Base-by-base conservation (phyloP, 2,888 invertebrate genomes). In the Syritta pipiens region DNA sequence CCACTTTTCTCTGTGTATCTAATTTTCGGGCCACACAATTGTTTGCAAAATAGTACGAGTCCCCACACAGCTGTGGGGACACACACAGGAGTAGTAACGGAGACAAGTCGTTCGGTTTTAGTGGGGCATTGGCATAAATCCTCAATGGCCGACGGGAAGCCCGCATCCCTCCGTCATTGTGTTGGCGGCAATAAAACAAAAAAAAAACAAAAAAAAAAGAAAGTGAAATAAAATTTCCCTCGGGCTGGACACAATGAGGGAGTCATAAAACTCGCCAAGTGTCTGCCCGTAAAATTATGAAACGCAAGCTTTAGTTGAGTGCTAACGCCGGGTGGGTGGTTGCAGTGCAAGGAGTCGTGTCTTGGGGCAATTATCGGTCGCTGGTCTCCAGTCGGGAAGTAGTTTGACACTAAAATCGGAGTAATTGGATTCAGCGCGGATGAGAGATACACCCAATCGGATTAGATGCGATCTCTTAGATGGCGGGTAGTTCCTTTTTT, bases 81-180 rank as follows among this genome's bases (percentile, higher is more conserved):
- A 35, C 35, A 46, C 35, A 32, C 35, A 32, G 17, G 14, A 30
- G 62, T 63, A 30, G 49, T 20, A 42, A 32, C 10, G 42, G 71
- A 24, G 44, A 22, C 12, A 44, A 65, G 53, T 77, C 65, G 72
- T 72, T 57, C 17, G 51, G 44, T 53, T 72, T 60, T 32, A 60
- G 59, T 72, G 57, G 71, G 77, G 46, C 72, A 77, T 53, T 77
- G 59, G 59, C 24, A 60, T 63, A 65, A 69, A 75, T 49, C 40
- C 48, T n/a, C 24, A 32, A 2, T 20, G 48, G 40, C 40, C 59
- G 37, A 40, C n/a, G 12, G 42, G n/a, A 44, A 32, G 46, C 20
- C 12, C 30, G 20, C 37, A n/a, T 48, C 28, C 48, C 17, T 12
- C 9, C 37, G 37, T 68, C 35, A 55, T 55, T 62, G 60, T 60